Conservation (phyloP, 2,888 invertebrate species). For the Phyllotreta cruciferae region DNA sequence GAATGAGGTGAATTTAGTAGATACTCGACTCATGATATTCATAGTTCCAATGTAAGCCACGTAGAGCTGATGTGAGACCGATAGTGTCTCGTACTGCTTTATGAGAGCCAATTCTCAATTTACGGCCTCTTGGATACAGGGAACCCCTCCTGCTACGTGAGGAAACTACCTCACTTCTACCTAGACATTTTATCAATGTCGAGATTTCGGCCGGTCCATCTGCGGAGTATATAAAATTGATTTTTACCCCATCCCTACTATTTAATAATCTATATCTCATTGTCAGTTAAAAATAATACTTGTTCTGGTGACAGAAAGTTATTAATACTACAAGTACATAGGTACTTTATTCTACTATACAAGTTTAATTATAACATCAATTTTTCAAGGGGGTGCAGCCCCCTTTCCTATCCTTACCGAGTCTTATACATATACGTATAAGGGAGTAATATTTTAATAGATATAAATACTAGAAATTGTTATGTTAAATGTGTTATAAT, state of each 20-base stretch:
- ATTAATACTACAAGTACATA: too few relatives aligned
- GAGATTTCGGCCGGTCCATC: conserved; percentile 50
- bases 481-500: too few relatives aligned
- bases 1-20: conserved; percentile 34
- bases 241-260: neutral
- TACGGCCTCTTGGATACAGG: conserved; percentile 53
- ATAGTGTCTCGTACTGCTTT: conserved; percentile 60
- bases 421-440: too few relatives aligned
- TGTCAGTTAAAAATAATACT: too few relatives aligned
- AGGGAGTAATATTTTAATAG: too few relatives aligned
- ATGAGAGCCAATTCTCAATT: conserved; percentile 57
- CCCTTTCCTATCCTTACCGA: too few relatives aligned
- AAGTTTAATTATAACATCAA: too few relatives aligned
- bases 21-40: conserved; percentile 47
- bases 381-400: too few relatives aligned
- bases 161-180: conserved; percentile 52
- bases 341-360: too few relatives aligned
- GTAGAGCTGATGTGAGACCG: conserved; percentile 58
- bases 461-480: too few relatives aligned
- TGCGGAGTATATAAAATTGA: conserved; percentile 24
- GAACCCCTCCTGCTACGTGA: conserved; percentile 55
- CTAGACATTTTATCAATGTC: conserved; percentile 56
- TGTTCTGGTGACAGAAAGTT: too few relatives aligned
- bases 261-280: too few relatives aligned
- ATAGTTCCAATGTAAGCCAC: conserved; percentile 59